Base-by-base conservation (phyloP, 2,888 invertebrate genomes). In the Diarsia brunnea region DNA sequence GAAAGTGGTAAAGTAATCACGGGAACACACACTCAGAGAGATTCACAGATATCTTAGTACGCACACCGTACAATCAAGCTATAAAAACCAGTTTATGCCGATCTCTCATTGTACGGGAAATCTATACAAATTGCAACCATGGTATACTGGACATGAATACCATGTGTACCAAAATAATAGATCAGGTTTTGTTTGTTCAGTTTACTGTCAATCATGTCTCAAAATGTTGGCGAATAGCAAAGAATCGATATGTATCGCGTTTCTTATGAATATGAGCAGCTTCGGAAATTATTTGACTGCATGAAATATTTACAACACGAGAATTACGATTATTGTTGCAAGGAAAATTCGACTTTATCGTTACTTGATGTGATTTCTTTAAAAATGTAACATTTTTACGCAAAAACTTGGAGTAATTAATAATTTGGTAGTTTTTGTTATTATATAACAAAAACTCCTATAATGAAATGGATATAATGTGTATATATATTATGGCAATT, bases 131-230 rank as follows among this genome's bases (percentile, higher is more conserved):
- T 4, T 38, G 38, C 5, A 38, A 38, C 38, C 38, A 38, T 38
- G 38, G 0, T 38, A 38, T 8, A 38, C 8, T 38, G 38, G 38
- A 38, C 38, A 31, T 38, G 38, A 0, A 38, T 38, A 38, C 38
- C 8, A 38, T 38, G 38, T 8, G 8, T 5, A 38, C 38, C 38
- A 38, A 38, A 38, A 38, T 38, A 38, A 38, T 8, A 38, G n/a
- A 51, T 58, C 55, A 49, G 14, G 38, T 64, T 66, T 61, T 58
- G n/a, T 69, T 73, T 38, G n/a, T 69, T 82, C 19, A n/a, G n/a
- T 58, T 51, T n/a, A 45, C 24, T 78, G 65, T 66, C 55, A 69
- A 38, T 66, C 63, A 55, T 70, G 47, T 55, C 43, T 24, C 38
- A 27, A 60, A 43, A 7, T 69, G n/a, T 72, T 67, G 43, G 51